Percentiles rank a stretch among this genome's conserved stretches.
These are phyloP conservation scores for Idaea straminata DNA, from an alignment of 2,888 invertebrate genomes.

Conservation along the genomic window DNA sequence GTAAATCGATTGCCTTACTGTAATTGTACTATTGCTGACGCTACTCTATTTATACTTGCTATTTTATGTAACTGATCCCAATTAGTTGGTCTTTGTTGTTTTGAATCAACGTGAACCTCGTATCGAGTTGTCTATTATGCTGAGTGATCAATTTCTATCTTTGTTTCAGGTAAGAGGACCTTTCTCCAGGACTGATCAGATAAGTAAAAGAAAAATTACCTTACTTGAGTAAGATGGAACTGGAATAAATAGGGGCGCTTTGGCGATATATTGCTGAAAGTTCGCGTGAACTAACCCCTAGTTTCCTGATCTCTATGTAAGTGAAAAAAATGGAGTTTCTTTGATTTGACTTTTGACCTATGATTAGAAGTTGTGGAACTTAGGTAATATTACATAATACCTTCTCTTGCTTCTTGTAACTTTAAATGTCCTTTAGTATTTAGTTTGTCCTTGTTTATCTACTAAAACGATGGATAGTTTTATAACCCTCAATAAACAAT, in stretches of 20 bases:
- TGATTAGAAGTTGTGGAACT: background rate
- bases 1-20: background rate
- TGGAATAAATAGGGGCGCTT: slow-evolving; percentile 32
- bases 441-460: background rate
- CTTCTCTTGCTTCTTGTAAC: background rate
- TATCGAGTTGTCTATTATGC: slow-evolving; percentile 35
- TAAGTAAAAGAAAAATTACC: slow-evolving; percentile 43
- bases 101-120: slow-evolving; percentile 14
- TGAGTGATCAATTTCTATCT: slow-evolving; percentile 45
- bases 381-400: background rate
- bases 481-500: too few relatives aligned
- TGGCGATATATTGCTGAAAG: slow-evolving; percentile 29
- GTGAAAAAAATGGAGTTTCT: slow-evolving; percentile 28
- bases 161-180: slow-evolving; percentile 62
- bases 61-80: background rate
- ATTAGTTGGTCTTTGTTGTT: background rate
- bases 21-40: background rate
- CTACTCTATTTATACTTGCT: background rate
- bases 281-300: slow-evolving; percentile 29
- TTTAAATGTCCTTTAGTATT: background rate
- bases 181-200: slow-evolving; percentile 35
- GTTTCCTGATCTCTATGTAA: slow-evolving; percentile 32
- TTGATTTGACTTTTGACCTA: slow-evolving; percentile 17
- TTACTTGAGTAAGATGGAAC: slow-evolving; percentile 33
- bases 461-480: too few relatives aligned